phyloP scores from a whole-genome alignment of 2,113 vertebrate species.

The human region DNA sequence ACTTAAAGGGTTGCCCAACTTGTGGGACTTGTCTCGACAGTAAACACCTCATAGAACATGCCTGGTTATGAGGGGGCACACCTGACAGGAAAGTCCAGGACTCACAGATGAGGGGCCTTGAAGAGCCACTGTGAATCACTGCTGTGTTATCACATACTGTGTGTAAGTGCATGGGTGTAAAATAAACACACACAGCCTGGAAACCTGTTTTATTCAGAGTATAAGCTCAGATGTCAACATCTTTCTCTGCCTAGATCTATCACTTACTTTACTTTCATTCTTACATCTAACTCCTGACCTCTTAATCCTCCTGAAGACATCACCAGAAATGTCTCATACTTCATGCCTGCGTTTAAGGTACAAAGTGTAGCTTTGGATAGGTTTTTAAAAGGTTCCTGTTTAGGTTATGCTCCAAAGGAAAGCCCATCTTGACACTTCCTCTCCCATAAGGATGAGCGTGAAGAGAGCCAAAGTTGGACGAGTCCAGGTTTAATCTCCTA shows the following conservation, averaged over 20 bases:
- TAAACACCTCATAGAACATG: neutral
- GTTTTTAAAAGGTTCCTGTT: neutral
- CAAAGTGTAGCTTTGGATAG: neutral
- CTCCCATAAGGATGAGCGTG: neutral
- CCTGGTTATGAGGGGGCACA: neutral
- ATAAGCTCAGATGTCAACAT: neutral
- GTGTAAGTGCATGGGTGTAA: neutral
- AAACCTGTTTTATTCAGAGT: neutral
- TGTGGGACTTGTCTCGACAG: neutral
- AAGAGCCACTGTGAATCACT: neutral
- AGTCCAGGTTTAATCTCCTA: neutral
- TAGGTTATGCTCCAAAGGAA: neutral
- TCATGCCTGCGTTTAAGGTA: neutral
- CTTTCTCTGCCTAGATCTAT: neutral
- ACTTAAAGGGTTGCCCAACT: constrained; percentile 59
- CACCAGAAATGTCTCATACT: neutral
- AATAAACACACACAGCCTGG: neutral
- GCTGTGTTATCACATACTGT: neutral
- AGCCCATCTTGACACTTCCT: constrained; percentile 3
- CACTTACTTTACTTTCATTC: neutral
- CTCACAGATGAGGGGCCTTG: neutral
- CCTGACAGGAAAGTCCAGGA: neutral
- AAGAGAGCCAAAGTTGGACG: neutral
- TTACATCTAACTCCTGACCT: neutral
- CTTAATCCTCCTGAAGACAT: neutral